Evolutionary conservation across 2,888 invertebrate species (phyloP), one percentile per base, ranked within the genome.

Genomic region (Phorcus lineatus): DNA sequence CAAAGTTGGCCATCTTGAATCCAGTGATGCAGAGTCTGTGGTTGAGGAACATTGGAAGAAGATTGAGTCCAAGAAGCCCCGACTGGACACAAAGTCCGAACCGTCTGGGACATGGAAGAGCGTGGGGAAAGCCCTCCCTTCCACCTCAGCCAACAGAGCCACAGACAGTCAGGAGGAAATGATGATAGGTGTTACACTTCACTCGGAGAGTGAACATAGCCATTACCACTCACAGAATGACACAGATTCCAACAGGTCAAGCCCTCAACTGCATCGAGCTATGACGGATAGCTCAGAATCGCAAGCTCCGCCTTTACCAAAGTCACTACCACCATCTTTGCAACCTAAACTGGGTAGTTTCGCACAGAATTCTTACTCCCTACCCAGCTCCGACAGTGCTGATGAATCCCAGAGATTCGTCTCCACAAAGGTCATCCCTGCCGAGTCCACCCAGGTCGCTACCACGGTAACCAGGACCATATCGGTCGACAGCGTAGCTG

Each of bases 11-110:
- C 84, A 85, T 83, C 80, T 86, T 53, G 81, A 87, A 66, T 81
- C 84, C 55, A 84, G 83, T 77, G 83, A 82, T 70, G 77, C 79
- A n/a, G 82, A 78, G 24, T 77, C 78, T n/a, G 79, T 70, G 55
- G 89, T 89, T 78, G 89, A 90, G 80, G 84, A 84, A 81, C 89
- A 90, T 81, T 90, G 90, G 90, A 84, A 83, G 75, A 86, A 85
- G 66, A 88, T 89, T 40, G 89, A 90, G 81, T 86, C 88, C 78
- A 86, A 84, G 80, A 80, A 86, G 76, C 85, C 85, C 66, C 47
- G 74, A 17, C 74, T 74, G 82, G 83, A 82, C 85, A 86, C 81
- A 79, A 78, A 66, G 86, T 84, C 74, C 79, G 85, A 80, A n/a
- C 22, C 24, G 66, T 36, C 80, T 24, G 78, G 54, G n/a, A 53